Evolutionary conservation across 92 coral and sea anemone species (phyloP), one percentile per base, ranked within the genome.

Genomic region (Porites evermanni): DNA sequence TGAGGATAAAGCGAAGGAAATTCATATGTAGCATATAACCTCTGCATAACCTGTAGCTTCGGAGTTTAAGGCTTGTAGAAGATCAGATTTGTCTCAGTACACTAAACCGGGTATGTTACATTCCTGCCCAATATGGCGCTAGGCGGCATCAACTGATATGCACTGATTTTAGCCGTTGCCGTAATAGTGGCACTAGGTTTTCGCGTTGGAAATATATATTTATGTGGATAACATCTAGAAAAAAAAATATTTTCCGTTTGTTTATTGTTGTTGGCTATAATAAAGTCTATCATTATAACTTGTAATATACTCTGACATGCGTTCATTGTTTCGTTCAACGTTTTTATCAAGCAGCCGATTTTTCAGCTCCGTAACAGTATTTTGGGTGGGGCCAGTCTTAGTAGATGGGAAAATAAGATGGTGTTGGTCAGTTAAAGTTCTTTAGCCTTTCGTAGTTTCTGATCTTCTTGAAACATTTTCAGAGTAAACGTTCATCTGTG

Each of bases 1-100:
- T 23, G 80, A 83, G 13, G 87, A 83, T 20, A 83, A 50, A 83
- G 16, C 87, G 19, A 47, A 70, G 58, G 77, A 70, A 71, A 19
- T 70, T 6, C 8, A 17, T 14, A 67, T 44, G 26, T 53, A 47
- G 38, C 10, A 9, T 18, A 7, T 18, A 7, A 12, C 18, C 38
- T 38, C 8, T 32, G n/a, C 65, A 21, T 32, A 53, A 16, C 1
- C 16, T 9, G 11, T 58, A 16, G 66, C 29, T 70, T 67, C 8
- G 59, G 59, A 58, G 14, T 12, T 59, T 32, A 7, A 53, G 32
- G 18, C 54, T 74, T 11, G 10, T 32, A 70, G 14, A 16, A 75
- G 44, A 51, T 20, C 13, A 12, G 59, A 54, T 12, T 24, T 75
- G 21, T 19, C 20, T 75, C 2, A 11, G 16, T 56, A 56, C 16